Conservation (phyloP, 2,797 vertebrate genomes). For the Anableps anableps region DNA sequence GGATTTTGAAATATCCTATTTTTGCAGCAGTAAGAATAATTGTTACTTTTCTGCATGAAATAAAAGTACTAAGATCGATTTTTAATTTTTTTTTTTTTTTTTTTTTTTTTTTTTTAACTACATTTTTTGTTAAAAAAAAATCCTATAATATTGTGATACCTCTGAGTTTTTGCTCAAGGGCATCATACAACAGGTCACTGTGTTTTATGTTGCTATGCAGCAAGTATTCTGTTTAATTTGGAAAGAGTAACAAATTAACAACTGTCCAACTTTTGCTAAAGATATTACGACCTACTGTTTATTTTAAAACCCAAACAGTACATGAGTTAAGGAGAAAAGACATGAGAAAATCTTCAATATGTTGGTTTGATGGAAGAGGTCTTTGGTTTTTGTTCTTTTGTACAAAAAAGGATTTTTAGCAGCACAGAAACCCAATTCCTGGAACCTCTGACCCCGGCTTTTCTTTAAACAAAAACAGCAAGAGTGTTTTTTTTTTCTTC, state of each 20-base stretch:
- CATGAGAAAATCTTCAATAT: background rate
- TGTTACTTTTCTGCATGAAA: background rate
- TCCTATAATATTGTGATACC: too few relatives aligned
- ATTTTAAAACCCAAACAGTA: background rate
- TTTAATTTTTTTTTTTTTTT: background rate
- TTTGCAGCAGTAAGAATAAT: background rate
- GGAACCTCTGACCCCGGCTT: conserved; percentile 16
- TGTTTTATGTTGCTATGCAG: background rate
- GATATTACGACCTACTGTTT: background rate
- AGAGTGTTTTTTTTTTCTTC: background rate
- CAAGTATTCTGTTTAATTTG: background rate
- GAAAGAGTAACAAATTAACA: background rate
- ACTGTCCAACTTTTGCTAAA: background rate
- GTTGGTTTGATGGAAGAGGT: background rate
- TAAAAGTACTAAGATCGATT: background rate
- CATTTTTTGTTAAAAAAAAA: background rate
- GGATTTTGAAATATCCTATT: too few relatives aligned
- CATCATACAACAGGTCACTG: too few relatives aligned
- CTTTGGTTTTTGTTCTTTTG: background rate
- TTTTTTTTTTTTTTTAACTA: background rate
- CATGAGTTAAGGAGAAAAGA: background rate
- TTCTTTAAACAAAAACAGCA: conserved; percentile 5
- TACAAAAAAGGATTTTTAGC: conserved; percentile 1
- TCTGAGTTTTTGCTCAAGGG: too few relatives aligned
- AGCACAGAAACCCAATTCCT: conserved; percentile 9